phyloP scores from a whole-genome alignment of 1,140 invertebrate genomes.

The Trichonephila clavipes region DNA sequence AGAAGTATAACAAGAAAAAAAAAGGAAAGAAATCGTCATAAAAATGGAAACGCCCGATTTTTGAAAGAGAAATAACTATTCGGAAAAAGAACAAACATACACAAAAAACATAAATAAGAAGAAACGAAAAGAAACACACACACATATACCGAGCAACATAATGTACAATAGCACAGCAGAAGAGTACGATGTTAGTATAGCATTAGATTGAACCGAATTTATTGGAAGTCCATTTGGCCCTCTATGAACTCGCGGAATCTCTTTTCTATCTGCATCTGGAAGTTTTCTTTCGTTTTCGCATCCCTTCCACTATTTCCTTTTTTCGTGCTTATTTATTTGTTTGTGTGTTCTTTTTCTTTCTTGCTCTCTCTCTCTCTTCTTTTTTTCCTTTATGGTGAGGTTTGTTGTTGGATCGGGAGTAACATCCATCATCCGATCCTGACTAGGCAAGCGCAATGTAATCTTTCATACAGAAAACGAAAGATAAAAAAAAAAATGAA shows the following conservation, averaged over 20 bases:
- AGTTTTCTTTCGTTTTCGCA: constrained; percentile 73
- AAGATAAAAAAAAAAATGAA: constrained; percentile 54
- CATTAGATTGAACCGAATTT: constrained; percentile 76
- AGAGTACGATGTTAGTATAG: constrained; percentile 68
- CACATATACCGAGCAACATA: constrained; percentile 19
- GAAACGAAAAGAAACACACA: constrained; percentile 31
- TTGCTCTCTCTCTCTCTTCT: constrained; percentile 25
- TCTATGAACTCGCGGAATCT: constrained; percentile 68
- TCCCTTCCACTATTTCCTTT: constrained; percentile 50
- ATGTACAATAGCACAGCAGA: constrained; percentile 54
- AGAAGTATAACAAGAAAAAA: background rate
- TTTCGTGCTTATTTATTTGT: constrained; percentile 66
- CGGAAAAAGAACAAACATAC: constrained; percentile 52
- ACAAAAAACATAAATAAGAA: constrained; percentile 17
- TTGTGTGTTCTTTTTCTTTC: constrained; percentile 28
- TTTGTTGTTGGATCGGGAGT: constrained; percentile 57
- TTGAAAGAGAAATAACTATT: constrained; percentile 66
- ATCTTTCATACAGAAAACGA: constrained; percentile 74
- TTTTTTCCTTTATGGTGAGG: constrained; percentile 62
- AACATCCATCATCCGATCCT: constrained; percentile 70
- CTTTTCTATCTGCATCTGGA: constrained; percentile 76
- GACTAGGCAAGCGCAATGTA: constrained; percentile 73
- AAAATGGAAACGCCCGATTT: constrained; percentile 63
- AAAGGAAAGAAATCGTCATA: constrained; percentile 50
- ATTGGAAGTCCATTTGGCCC: constrained; percentile 77